Evolutionary conservation across 1,140 invertebrate genomes (phyloP).

Genomic region (Meteorus sp.): DNA sequence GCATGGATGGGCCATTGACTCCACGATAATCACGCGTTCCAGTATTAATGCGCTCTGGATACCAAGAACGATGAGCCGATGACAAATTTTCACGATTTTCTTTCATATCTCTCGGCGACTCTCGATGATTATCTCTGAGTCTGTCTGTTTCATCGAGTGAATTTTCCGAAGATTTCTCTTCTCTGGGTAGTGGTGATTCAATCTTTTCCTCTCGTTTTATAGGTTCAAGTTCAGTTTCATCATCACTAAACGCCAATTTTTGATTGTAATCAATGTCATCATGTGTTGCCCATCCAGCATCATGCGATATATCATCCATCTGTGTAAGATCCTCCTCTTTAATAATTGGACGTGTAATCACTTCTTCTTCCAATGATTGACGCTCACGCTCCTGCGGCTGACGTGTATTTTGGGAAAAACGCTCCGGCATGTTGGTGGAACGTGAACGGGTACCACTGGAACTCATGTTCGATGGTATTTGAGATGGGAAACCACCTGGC

Average conservation of each 20-base stretch:
- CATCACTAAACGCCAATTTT: slow-evolving; percentile 92
- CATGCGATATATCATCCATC: slow-evolving; percentile 87
- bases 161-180: slow-evolving; percentile 27
- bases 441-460: slow-evolving; percentile 49
- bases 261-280: slow-evolving; percentile 96
- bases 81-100: slow-evolving; percentile 34
- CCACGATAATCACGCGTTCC: slow-evolving; percentile 7
- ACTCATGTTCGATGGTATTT: slow-evolving; percentile 53
- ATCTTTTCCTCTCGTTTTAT: slow-evolving; percentile 41
- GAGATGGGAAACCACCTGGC: slow-evolving; percentile 50
- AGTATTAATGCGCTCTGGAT: slow-evolving; percentile 31
- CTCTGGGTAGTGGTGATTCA: slow-evolving; percentile 20
- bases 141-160: slow-evolving; percentile 44
- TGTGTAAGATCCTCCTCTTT: slow-evolving; percentile 89
- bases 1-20: slow-evolving; percentile 24
- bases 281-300: slow-evolving; percentile 87
- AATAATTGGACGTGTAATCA: slow-evolving; percentile 77
- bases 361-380: slow-evolving; percentile 47
- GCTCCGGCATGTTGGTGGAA: slow-evolving; percentile 54
- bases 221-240: slow-evolving; percentile 65
- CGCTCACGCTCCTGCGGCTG: slow-evolving; percentile 45
- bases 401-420: slow-evolving; percentile 42
- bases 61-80: slow-evolving; percentile 45
- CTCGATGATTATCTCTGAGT: slow-evolving; percentile 41
- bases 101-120: slow-evolving; percentile 36